Evolutionary conservation across 2,888 invertebrate genomes (phyloP), one percentile per base, ranked within the genome.

Genomic region (Campoplex capitator): DNA sequence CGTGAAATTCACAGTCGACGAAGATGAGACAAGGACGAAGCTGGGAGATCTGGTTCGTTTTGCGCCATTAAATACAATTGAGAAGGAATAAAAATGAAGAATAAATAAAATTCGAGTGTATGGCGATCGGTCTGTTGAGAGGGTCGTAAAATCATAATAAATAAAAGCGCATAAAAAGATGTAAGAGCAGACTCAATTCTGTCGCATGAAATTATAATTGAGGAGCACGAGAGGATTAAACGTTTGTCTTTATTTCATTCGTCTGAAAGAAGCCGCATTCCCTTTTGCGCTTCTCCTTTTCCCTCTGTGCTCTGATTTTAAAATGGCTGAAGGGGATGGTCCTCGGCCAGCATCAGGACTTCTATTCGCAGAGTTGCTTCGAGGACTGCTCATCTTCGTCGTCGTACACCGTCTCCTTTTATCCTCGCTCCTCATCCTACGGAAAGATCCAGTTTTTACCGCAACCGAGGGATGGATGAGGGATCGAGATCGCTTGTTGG

Each of bases 401-500:
- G 54, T 76, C 51, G 54, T 51, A 65, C 67, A 38, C 48, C 48
- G 32, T 81, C 73, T 38, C 78, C 58, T 80, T 68, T 85, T 80
- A 51, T 56, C 83, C 70, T 81, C 76, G 28, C 77, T 83, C 45
- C n/a, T 42, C 74, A 74, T 71, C 23, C 67, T 45, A 62, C 83
- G 80, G 79, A 85, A 79, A 83, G 93, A 93, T 93, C 93, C 92
- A 93, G 93, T 93, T 94, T 93, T 94, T 93, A 76, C 78, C 38
- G 85, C 87, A 85, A 85, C 80, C 62, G 58, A 79, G 79, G 79
- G 83, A 83, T 82, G 87, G 87, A 83, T 74, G 84, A 79, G 71
- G 67, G 76, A 83, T 71, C 23, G 67, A 51, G 84, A 84, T 68
- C 28, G 56, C 65, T 80, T 88, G 90, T 88, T 88, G 89, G 87